Base-by-base conservation (phyloP, 2,113 vertebrate genomes). In the Sterrhoptilus dennistouni region DNA sequence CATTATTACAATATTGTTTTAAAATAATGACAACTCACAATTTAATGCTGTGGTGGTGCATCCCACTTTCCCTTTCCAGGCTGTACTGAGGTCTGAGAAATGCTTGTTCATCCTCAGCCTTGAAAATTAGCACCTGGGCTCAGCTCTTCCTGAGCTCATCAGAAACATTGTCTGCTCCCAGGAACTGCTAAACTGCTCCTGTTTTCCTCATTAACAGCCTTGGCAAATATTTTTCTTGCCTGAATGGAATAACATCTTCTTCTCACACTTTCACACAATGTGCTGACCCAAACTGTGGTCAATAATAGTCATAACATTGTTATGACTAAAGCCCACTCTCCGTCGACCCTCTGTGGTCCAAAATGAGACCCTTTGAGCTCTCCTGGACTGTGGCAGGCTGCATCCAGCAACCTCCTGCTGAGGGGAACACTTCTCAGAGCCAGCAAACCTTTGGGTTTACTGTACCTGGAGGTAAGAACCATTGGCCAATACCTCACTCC, bases 21-120 rank as follows among this genome's bases (percentile, higher is more conserved):
- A 94, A 87, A 95, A 85, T 24, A 52, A 53, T n/a, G 59, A 57
- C 52, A 56, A 3, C 0, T 3, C 24, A 14, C 40, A 85, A 59
- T 42, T 27, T 22, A 71, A 87, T 68, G 5, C 18, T 38, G n/a
- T 36, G 44, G 4, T 74, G 23, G 28, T 47, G 11, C 40, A 59
- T 31, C 25, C 25, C 0, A 0, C 5, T 28, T 7, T 9, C 12
- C 12, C 25, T 42, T 13, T 42, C 21, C 21, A 50, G 7, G 21
- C 35, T 18, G 4, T 13, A 8, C 29, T 57, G 52, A 5, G 11
- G 16, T 20, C 25, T 50, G 35, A 66, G 25, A 50, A 85, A 35
- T 18, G 3, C 20, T 59, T 0, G 0, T 35, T 50, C 14, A 20
- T 8, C 15, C 12, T 56, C 0, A 1, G 15, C 10, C 12, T 47